These are phyloP conservation scores for Engystomops pustulosus DNA, from an alignment of 2,113 vertebrate species.

Conservation along the genomic window DNA sequence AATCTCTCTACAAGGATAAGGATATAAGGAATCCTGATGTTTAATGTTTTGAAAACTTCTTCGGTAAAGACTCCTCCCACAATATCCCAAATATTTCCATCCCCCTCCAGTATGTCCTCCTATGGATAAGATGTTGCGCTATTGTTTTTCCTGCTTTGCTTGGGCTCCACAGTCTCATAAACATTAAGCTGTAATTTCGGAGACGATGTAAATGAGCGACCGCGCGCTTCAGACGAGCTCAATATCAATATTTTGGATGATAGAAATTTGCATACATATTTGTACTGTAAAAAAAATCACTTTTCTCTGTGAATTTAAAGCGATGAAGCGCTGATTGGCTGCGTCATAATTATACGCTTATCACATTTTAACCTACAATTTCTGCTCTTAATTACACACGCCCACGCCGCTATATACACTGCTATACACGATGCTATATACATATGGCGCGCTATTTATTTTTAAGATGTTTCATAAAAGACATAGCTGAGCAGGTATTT, in stretches of 20 bases:
- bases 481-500: not conserved
- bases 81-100: not conserved
- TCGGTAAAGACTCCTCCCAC: not conserved
- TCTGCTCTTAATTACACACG: slow-evolving; percentile 34
- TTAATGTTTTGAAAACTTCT: too few species aligned
- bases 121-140: too few species aligned
- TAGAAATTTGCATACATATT: slow-evolving; percentile 37
- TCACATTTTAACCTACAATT: slow-evolving; percentile 39
- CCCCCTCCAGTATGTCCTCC: too few species aligned
- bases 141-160: not conserved
- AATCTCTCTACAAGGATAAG: too few species aligned
- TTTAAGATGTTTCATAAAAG: slow-evolving; percentile 26
- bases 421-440: too few species aligned
- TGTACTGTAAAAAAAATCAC: not conserved
- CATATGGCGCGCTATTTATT: slow-evolving; percentile 31
- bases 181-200: not conserved
- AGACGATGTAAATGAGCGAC: not conserved
- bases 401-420: slow-evolving; percentile 35
- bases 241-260: slow-evolving; percentile 27
- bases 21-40: too few species aligned
- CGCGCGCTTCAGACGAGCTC: not conserved
- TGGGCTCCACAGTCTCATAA: not conserved
- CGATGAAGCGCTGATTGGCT: slow-evolving; percentile 32
- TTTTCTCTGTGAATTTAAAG: slow-evolving; percentile 7
- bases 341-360: slow-evolving; percentile 42